phyloP scores from a whole-genome alignment of 2,888 invertebrate species.

The Tinea pellionella region DNA sequence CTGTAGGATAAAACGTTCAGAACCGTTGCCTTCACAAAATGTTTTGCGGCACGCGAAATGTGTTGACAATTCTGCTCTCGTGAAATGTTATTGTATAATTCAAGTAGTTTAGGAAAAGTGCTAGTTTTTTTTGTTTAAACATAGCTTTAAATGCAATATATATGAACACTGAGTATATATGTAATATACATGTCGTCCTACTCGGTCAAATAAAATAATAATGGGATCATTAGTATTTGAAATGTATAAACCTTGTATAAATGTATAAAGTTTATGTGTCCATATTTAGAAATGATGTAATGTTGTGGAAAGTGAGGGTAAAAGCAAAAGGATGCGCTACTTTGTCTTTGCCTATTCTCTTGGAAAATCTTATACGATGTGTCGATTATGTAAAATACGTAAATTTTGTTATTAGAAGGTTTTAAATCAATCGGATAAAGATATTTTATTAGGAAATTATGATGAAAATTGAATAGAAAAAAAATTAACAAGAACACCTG shows the following conservation, averaged over 20 bases:
- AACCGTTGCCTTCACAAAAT: conserved; percentile 6
- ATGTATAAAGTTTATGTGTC: neutral
- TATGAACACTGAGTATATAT: neutral
- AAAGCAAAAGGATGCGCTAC: neutral
- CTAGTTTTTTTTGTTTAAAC: neutral
- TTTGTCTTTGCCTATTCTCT: neutral
- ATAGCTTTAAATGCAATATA: neutral
- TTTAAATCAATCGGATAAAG: no score
- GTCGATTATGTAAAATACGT: neutral
- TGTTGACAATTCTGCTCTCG: conserved; percentile 10
- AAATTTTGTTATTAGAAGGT: neutral
- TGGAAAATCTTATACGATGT: neutral
- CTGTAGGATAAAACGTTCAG: conserved; percentile 2
- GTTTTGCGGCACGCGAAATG: conserved; percentile 5
- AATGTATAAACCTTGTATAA: neutral
- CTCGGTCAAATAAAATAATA: no score
- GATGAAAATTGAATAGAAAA: no score
- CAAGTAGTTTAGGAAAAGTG: neutral
- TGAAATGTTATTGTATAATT: neutral
- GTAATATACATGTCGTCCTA: no score
- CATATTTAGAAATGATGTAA: neutral
- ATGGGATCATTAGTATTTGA: no score
- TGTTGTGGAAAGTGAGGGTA: neutral
- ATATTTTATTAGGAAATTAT: no score
- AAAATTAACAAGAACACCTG: no score